These are phyloP conservation scores for Eucriotettix oculatus DNA, from an alignment of 2,888 invertebrate genomes.

Conservation along the genomic window DNA sequence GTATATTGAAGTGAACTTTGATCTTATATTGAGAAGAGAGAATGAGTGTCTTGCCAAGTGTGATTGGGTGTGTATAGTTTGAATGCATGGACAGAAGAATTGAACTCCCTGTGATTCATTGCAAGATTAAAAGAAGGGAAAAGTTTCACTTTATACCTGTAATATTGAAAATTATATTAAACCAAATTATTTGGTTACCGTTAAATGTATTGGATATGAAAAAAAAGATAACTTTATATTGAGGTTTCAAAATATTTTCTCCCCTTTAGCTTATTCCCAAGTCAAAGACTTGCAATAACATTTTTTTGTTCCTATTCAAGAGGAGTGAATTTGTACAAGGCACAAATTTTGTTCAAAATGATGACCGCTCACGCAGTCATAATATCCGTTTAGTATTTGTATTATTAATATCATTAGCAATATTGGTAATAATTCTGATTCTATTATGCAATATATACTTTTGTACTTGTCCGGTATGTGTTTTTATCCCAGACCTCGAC, in stretches of 20 bases:
- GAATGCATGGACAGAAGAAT: too few species aligned
- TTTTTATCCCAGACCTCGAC: too few species aligned
- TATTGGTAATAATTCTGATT: too few species aligned
- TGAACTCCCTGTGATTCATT: not conserved
- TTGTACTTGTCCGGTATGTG: too few species aligned
- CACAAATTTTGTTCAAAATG: not conserved
- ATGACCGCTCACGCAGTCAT: too few species aligned
- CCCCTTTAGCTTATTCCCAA: slow-evolving; percentile 13
- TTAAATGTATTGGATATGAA: slow-evolving; percentile 3
- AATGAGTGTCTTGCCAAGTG: slow-evolving; percentile 3
- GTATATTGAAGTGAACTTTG: not conserved
- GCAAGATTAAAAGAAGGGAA: not conserved
- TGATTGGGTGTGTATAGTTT: not conserved
- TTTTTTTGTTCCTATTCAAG: not conserved
- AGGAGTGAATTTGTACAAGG: not conserved
- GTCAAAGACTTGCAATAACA: slow-evolving; percentile 10
- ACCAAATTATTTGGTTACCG: not conserved
- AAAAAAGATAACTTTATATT: not conserved
- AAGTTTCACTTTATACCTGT: slow-evolving; percentile 6
- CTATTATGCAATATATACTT: too few species aligned
- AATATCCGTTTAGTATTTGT: too few species aligned
- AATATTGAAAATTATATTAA: slow-evolving; percentile 4
- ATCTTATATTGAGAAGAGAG: slow-evolving; percentile 2
- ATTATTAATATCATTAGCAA: too few species aligned
- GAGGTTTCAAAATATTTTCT: too few species aligned